Percentiles rank a stretch among this genome's conserved stretches.
phyloP scores from a whole-genome alignment of 2,888 invertebrate species.

The Drosophila tanythrix region DNA sequence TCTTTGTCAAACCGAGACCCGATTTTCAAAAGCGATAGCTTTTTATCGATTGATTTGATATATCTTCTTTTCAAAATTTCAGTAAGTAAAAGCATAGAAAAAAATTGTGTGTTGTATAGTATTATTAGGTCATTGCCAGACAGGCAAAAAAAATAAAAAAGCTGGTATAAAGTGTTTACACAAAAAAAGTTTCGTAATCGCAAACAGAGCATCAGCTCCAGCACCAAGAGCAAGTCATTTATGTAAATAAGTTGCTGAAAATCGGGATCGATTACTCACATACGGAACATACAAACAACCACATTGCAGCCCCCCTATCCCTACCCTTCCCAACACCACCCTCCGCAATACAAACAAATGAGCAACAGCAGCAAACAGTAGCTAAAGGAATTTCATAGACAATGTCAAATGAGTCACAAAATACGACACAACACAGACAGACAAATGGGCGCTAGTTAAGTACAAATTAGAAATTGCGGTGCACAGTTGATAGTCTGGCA shows the following conservation, averaged over 20 bases:
- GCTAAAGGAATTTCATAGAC: conserved; percentile 17
- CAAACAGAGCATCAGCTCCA: conserved; percentile 12
- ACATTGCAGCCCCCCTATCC: neutral
- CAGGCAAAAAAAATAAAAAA: neutral
- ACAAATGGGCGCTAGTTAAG: conserved; percentile 18
- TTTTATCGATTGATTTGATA: neutral
- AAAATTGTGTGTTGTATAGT: conserved; percentile 13
- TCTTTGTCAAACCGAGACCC: neutral
- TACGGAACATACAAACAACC: neutral
- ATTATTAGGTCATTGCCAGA: conserved; percentile 40
- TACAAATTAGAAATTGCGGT: neutral
- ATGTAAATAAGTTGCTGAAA: conserved; percentile 39
- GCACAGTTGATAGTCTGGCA: neutral
- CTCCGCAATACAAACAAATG: conserved; percentile 1
- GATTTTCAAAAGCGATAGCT: neutral
- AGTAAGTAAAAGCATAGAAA: neutral
- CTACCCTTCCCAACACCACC: neutral
- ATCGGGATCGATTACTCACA: conserved; percentile 36
- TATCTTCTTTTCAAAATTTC: neutral
- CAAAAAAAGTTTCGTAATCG: conserved; percentile 31
- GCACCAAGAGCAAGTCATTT: conserved; percentile 20
- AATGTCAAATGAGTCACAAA: conserved; percentile 15
- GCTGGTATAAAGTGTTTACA: conserved; percentile 20
- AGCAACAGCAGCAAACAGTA: neutral
- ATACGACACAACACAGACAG: conserved; percentile 4